Base-by-base conservation (phyloP, 2,888 invertebrate genomes). In the Hydrotaea diabolus region DNA sequence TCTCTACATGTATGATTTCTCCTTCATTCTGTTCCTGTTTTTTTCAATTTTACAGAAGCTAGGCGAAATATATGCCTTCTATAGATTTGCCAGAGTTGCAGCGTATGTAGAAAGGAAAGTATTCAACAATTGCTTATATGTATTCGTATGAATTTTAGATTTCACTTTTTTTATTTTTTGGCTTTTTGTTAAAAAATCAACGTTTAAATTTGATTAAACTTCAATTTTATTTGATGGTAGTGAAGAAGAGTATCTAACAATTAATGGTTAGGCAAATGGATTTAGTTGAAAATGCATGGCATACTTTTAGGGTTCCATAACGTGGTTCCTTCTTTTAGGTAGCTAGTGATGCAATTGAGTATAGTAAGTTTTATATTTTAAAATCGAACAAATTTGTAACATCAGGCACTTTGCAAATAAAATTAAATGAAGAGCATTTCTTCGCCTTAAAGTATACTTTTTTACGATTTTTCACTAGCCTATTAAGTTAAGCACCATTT, bases 41-140 rank as follows among this genome's bases (percentile, higher is more conserved):
- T 74, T 74, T 72, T 64, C 19, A 31, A 71, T 72, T 21, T 26
- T 19, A 74, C 1, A 69, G 69, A 72, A 53, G 55, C 36, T 26
- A 13, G 31, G 39, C 73, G n/a, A 64, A 83, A 77, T 82, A 83
- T 81, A 86, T 86, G 82, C 86, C 80, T 81, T 81, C 79, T 77
- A 69, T 78, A 80, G 53, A 78, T 84, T 76, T 79, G 55, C 59
- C 46, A 74, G 19, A 43, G 59, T 66, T 43, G 39, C 9, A 43
- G 39, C 39, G 64, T 64, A 7, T 64, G 66, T 3, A 36, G 23
- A 23, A 1, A 23, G 11, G 23, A 23, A 57, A 23, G 7, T 23
- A n/a, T n/a, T n/a, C n/a, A n/a, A 57, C 5, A n/a, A 57, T 8
- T 19, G 23, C 19, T 23, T 8, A 23, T 57, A 21, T 57, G 23